These are phyloP conservation scores for Athene noctua DNA, from an alignment of 2,113 vertebrate genomes.

Conservation along the genomic window DNA sequence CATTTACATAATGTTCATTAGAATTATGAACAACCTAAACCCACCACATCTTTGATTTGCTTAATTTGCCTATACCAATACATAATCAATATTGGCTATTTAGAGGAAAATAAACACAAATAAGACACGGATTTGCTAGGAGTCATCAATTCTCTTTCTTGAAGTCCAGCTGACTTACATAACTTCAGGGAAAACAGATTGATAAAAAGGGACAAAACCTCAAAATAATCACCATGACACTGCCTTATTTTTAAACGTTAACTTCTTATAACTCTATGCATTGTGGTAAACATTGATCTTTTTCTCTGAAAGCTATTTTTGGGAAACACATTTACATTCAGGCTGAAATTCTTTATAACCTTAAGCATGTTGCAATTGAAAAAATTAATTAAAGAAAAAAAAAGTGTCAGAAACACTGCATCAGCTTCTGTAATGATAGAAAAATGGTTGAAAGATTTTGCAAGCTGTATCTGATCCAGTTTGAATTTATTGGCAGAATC, in stretches of 20 bases:
- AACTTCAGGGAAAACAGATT: neutral
- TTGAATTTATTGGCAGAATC: constrained; percentile 39
- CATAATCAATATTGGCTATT: neutral
- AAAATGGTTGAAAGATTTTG: constrained; percentile 21
- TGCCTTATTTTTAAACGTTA: neutral
- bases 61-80: neutral
- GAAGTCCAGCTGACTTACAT: neutral
- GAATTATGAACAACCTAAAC: neutral
- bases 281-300: neutral
- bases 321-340: neutral
- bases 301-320: neutral
- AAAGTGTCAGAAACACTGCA: neutral
- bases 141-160: neutral
- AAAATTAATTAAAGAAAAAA: constrained; percentile 23
- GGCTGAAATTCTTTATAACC: neutral
- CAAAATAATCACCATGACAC: neutral
- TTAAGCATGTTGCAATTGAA: neutral
- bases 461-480: constrained; percentile 40
- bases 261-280: neutral
- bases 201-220: neutral
- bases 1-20: neutral
- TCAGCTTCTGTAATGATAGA: neutral
- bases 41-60: neutral
- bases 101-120: neutral
- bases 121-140: neutral